Evolutionary conservation across 2,113 vertebrate genomes (phyloP).

Genomic region (Callopanchax toddi): DNA sequence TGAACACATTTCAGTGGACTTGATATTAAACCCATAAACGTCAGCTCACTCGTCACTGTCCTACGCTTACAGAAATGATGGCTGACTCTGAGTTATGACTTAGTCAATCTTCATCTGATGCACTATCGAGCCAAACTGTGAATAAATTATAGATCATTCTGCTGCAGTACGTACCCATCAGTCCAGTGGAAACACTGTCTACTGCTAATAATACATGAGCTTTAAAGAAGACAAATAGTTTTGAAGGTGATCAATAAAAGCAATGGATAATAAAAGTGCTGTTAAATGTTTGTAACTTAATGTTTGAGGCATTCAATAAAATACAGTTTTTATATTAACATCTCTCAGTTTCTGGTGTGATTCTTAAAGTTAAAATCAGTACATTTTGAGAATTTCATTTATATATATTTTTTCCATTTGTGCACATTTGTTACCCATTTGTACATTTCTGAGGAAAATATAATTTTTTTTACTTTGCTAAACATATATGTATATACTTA

Average conservation of each 20-base stretch:
- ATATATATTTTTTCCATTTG: neutral
- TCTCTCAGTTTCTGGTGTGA: neutral
- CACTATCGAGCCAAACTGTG: slow-evolving; percentile 68
- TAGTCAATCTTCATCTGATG: slow-evolving; percentile 44
- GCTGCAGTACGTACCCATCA: slow-evolving; percentile 52
- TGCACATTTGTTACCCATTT: too few relatives aligned
- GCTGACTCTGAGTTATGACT: slow-evolving; percentile 23
- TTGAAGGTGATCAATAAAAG: slow-evolving; percentile 2
- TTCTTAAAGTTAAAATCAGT: neutral
- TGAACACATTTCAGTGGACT: slow-evolving; percentile 4
- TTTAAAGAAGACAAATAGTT: slow-evolving; percentile 7
- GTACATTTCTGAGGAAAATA: too few relatives aligned
- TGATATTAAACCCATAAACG: slow-evolving; percentile 8
- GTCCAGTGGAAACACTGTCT: slow-evolving; percentile 20
- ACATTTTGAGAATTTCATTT: too few relatives aligned
- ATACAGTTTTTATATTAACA: slow-evolving; percentile 36
- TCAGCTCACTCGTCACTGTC: slow-evolving; percentile 1
- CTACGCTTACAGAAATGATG: slow-evolving; percentile 10
- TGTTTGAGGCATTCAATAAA: slow-evolving; percentile 53
- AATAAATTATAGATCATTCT: slow-evolving; percentile 64
- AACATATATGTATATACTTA: too few relatives aligned
- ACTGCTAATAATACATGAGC: slow-evolving; percentile 6
- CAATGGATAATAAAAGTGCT: slow-evolving; percentile 12
- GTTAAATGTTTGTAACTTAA: slow-evolving; percentile 29
- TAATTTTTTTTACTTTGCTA: too few relatives aligned